Percentiles rank a stretch among this genome's conserved stretches.
Evolutionary conservation across 2,888 invertebrate genomes (phyloP).

Genomic region (Drosophila acutilabella): DNA sequence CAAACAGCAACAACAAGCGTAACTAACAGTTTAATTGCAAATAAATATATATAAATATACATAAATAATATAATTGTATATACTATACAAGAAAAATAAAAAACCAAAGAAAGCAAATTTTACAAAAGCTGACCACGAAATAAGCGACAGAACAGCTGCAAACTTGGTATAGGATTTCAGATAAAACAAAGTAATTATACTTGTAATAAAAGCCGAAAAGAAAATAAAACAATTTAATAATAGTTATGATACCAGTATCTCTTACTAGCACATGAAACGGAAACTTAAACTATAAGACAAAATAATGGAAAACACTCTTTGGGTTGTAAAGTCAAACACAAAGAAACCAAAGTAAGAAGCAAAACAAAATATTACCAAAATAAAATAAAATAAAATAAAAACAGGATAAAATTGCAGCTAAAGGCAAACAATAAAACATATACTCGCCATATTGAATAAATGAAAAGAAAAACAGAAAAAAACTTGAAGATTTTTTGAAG

Average conservation of each 20-base stretch:
- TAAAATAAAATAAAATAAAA: slow-evolving; percentile 5
- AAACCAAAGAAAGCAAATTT: slow-evolving; percentile 38
- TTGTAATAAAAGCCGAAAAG: slow-evolving; percentile 1
- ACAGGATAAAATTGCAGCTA: slow-evolving; percentile 52
- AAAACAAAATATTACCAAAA: slow-evolving; percentile 18
- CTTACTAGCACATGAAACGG: slow-evolving; percentile 34
- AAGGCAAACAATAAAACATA: slow-evolving; percentile 76
- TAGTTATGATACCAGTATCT: slow-evolving; percentile 42
- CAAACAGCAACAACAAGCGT: slow-evolving; percentile 26
- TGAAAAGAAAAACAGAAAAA: slow-evolving; percentile 29
- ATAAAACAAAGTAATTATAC: slow-evolving; percentile 1
- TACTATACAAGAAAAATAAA: slow-evolving; percentile 21
- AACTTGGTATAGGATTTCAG: slow-evolving; percentile 31
- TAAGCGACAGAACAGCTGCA: slow-evolving; percentile 25
- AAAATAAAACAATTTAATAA: slow-evolving; percentile 21
- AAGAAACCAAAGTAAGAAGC: slow-evolving; percentile 47
- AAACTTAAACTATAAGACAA: slow-evolving; percentile 52
- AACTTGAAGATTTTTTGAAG: slow-evolving; percentile 43
- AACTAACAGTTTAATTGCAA: slow-evolving; percentile 43
- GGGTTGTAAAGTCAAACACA: slow-evolving; percentile 69
- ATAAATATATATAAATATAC: slow-evolving; percentile 33
- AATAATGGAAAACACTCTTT: slow-evolving; percentile 61
- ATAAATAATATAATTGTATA: slow-evolving; percentile 35
- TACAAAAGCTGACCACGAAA: slow-evolving; percentile 37
- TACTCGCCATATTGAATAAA: slow-evolving; percentile 81